These are phyloP conservation scores for Planococcus citri DNA, from an alignment of 1,140 invertebrate genomes.

Conservation along the genomic window DNA sequence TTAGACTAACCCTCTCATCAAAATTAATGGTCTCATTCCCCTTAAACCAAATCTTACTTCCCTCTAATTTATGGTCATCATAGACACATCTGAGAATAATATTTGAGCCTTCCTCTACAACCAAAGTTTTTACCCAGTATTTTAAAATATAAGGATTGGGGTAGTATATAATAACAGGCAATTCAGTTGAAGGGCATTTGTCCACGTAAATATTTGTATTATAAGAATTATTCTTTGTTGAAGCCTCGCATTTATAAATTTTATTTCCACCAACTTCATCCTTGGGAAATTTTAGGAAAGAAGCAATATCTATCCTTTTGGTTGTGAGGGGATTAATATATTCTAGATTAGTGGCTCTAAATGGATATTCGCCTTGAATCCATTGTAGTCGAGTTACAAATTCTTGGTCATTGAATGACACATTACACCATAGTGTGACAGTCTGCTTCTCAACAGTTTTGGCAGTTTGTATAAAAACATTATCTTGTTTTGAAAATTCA, in stretches of 20 bases:
- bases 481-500: too few relatives aligned
- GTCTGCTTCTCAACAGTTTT: constrained; percentile 14
- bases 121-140: constrained; percentile 14
- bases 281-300: constrained; percentile 4
- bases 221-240: not conserved
- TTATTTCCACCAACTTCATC: constrained; percentile 3
- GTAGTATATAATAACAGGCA: not conserved
- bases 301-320: constrained; percentile 13
- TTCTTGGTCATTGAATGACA: constrained; percentile 15
- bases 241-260: constrained; percentile 8
- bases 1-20: not conserved
- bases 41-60: constrained; percentile 3
- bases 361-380: constrained; percentile 1
- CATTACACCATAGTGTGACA: constrained; percentile 13
- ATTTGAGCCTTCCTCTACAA: not conserved
- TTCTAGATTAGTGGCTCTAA: not conserved
- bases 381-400: constrained; percentile 2
- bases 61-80: not conserved
- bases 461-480: too few relatives aligned
- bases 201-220: constrained; percentile 13
- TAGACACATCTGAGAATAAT: constrained; percentile 15
- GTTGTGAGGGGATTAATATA: not conserved
- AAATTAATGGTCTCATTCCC: not conserved
- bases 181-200: not conserved
- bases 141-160: not conserved